Evolutionary conservation across 1,140 invertebrate genomes (phyloP).

Genomic region (Cecropterus lyciades): DNA sequence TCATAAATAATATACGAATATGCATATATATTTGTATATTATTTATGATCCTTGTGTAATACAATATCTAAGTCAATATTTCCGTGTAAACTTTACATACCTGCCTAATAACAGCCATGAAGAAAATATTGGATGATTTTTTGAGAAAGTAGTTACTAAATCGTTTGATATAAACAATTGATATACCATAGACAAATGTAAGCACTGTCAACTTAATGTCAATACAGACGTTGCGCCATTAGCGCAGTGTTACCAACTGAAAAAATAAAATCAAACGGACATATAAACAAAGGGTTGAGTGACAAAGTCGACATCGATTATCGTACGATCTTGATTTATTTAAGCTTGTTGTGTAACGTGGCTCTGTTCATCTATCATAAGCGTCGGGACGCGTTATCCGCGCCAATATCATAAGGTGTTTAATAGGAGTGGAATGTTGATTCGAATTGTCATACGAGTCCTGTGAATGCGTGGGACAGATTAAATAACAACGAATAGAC

Average conservation of each 20-base stretch:
- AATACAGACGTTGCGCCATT: conserved; percentile 50
- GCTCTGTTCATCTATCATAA: conserved; percentile 61
- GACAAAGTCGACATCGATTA: conserved; percentile 63
- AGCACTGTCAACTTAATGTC: conserved; percentile 55
- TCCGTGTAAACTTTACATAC: too few species aligned
- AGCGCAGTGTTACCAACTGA: conserved; percentile 53
- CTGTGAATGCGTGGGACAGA: conserved; percentile 14
- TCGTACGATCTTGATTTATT: conserved; percentile 65
- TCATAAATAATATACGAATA: too few species aligned
- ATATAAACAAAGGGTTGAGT: conserved; percentile 58
- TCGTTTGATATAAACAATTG: not conserved
- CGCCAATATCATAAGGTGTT: conserved; percentile 61
- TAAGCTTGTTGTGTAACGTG: conserved; percentile 51
- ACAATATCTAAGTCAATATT: too few species aligned
- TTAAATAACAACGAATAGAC: conserved; percentile 23
- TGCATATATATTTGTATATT: too few species aligned
- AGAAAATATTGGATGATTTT: too few species aligned
- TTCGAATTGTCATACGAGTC: conserved; percentile 26
- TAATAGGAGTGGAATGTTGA: conserved; percentile 51
- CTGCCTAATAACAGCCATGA: too few species aligned
- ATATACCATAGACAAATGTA: conserved; percentile 24
- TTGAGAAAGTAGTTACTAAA: too few species aligned
- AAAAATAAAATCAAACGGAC: conserved; percentile 48
- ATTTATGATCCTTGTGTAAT: too few species aligned
- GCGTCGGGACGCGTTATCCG: conserved; percentile 46